Conservation (phyloP, 2,888 invertebrate genomes). For the Didymodactylos carnosus region DNA sequence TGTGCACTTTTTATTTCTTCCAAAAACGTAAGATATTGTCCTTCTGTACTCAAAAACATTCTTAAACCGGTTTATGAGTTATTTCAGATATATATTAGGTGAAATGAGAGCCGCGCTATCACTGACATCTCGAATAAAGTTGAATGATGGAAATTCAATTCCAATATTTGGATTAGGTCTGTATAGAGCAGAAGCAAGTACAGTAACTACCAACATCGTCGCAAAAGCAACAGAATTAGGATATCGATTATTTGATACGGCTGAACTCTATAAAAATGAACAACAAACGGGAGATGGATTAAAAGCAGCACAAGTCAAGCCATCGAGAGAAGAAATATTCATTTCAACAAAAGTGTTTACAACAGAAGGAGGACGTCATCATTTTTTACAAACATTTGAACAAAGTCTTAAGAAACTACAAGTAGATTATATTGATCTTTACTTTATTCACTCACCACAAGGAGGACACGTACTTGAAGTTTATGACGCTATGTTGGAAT, state of each 20-base stretch:
- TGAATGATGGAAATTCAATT: slow-evolving; percentile 19
- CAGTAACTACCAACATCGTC: slow-evolving; percentile 15
- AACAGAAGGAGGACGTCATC: neutral
- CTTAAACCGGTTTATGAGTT: no score
- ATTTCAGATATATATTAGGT: no score
- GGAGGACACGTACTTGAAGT: slow-evolving; percentile 19
- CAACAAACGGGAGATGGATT: slow-evolving; percentile 18
- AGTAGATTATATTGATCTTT: slow-evolving; percentile 19
- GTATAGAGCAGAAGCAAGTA: slow-evolving; percentile 10
- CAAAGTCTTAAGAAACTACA: slow-evolving; percentile 16
- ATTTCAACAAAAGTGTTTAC: slow-evolving; percentile 19
- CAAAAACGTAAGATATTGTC: no score
- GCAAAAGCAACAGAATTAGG: slow-evolving; percentile 16
- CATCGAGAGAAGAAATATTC: slow-evolving; percentile 19
- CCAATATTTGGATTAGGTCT: slow-evolving; percentile 20
- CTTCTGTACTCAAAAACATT: no score
- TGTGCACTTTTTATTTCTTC: no score
- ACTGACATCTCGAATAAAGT: slow-evolving; percentile 10
- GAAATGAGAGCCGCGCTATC: no score
- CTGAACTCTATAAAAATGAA: slow-evolving; percentile 20
- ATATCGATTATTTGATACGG: slow-evolving; percentile 19
- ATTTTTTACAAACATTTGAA: slow-evolving; percentile 14
- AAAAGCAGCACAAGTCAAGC: neutral
- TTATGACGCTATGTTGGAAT: slow-evolving; percentile 19
- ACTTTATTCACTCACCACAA: slow-evolving; percentile 20